Base-by-base conservation (phyloP, 2,113 vertebrate genomes). In the Phoxinus phoxinus region DNA sequence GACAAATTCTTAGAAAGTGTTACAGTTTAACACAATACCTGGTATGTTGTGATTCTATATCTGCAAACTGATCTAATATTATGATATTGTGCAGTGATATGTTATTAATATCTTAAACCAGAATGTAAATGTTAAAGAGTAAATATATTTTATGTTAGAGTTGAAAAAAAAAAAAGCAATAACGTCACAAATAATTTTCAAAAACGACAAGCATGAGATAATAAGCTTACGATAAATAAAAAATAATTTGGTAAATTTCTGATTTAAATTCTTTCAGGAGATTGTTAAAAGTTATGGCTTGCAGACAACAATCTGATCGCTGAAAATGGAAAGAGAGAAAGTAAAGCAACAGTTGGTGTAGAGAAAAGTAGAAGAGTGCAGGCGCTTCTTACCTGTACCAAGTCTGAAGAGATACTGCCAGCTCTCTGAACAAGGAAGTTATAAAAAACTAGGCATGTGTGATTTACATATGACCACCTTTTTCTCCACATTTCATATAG, bases 381-480 rank as follows among this genome's bases (percentile, higher is more conserved):
- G 13, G 51, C 65, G 58, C 56, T 6, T 53, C 72, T 44, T 85
- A 77, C 58, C 51, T 71, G 46, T 41, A 10, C 15, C 30, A 85
- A 53, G 84, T 80, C 32, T 65, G 63, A 30, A 53, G 77, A 58
- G 48, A 37, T 30, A 71, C 75, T 63, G 46, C 21, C 25, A 32
- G 1, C 25, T 77, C 30, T 46, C 59, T 44, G 56, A 76, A 35
- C 46, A 41, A 11, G 56, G 12, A 44, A 35, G 58, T 58, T 0
- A 37, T 81, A 78, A 84, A 84, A 13, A 13, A 6, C 21, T 27
- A 27, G 11, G 4, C 2, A n/a, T 13, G 17, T 59, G 32, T 59
- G 67, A 83, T 84, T 75, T 77, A 72, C 35, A 48, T 48, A 32
- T 72, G 23, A 72, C 63, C 65, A 37, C 71, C 23, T 59, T 46